Conservation (phyloP, 2,888 invertebrate species). For the Synergus itoensis region DNA sequence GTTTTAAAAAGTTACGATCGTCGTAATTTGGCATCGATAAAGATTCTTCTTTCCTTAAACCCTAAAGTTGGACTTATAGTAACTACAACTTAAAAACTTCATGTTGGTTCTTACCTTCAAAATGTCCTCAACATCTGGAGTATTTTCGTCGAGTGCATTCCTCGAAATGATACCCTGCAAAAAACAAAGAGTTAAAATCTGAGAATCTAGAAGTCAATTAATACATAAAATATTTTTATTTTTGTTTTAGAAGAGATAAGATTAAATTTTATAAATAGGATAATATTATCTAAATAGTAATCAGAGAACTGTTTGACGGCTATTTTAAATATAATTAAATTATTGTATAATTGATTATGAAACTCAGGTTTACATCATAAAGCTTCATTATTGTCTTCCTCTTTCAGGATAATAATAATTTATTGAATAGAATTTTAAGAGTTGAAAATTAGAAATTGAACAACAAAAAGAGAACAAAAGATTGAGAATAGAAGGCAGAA, state of each 20-base stretch:
- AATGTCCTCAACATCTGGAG: conserved; percentile 83
- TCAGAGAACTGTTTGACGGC: not conserved
- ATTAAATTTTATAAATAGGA: no score
- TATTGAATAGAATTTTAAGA: no score
- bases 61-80: not conserved
- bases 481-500: not conserved
- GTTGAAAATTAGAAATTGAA: no score
- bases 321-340: not conserved
- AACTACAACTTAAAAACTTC: not conserved
- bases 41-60: not conserved
- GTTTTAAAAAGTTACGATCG: conserved; percentile 22
- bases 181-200: not conserved
- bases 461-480: no score
- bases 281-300: not conserved
- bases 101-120: conserved; percentile 80
- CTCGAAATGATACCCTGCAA: conserved; percentile 69
- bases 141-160: conserved; percentile 80
- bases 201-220: not conserved
- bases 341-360: not conserved
- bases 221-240: not conserved
- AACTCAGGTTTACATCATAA: not conserved
- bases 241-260: no score
- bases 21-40: conserved; percentile 9
- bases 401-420: no score
- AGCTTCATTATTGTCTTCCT: no score